phyloP scores from a whole-genome alignment of 2,888 invertebrate genomes.

The Hypolimnas misippus region DNA sequence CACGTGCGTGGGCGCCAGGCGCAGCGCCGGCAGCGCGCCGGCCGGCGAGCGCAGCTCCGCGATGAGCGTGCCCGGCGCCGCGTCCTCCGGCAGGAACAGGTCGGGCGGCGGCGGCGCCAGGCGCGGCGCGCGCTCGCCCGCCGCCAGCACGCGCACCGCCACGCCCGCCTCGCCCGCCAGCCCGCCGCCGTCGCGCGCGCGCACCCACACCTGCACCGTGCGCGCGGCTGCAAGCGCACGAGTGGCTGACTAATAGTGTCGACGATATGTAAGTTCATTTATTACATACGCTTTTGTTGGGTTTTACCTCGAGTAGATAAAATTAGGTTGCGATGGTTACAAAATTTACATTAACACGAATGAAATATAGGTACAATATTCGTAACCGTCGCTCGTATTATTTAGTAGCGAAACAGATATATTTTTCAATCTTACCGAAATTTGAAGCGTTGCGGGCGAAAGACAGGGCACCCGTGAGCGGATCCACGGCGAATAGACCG shows the following conservation, averaged over 20 bases:
- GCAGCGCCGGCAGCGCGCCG: constrained; percentile 34
- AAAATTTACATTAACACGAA: too few species aligned
- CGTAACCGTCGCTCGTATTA: too few species aligned
- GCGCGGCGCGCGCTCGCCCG: constrained; percentile 87
- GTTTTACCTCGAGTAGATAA: too few species aligned
- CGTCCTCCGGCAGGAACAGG: constrained; percentile 91
- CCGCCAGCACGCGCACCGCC: constrained; percentile 89
- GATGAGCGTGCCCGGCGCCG: constrained; percentile 77
- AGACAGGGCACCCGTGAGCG: constrained; percentile 89
- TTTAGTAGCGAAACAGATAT: too few species aligned
- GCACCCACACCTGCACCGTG: constrained; percentile 94
- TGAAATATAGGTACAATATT: too few species aligned
- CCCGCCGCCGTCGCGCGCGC: constrained; percentile 93
- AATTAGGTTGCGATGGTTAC: too few species aligned
- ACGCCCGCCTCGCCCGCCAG: constrained; percentile 93
- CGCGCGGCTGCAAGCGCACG: constrained; percentile 87
- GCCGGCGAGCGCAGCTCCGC: constrained; percentile 55
- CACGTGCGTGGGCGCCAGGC: constrained; percentile 44
- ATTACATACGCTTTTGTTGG: too few species aligned
- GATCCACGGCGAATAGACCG: constrained; percentile 90
- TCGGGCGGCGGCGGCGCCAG: constrained; percentile 90
- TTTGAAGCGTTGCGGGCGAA: constrained; percentile 85
- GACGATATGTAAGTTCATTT: too few species aligned
- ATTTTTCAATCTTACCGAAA: constrained; percentile 76
- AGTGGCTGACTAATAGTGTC: too few species aligned